Evolutionary conservation across 2,797 vertebrate genomes (phyloP).

Genomic region (Coregonus ussuriensis): DNA sequence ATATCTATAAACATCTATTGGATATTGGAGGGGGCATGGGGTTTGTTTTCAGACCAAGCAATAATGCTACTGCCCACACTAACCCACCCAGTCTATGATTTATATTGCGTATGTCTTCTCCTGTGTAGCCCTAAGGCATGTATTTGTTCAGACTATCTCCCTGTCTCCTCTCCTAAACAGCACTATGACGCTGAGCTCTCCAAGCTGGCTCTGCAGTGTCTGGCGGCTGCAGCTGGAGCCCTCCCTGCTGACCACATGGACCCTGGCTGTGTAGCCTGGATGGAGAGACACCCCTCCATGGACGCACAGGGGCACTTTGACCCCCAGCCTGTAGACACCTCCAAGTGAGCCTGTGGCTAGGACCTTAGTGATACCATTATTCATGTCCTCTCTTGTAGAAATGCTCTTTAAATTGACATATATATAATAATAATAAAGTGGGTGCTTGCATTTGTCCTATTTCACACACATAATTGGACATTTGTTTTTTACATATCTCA

Average conservation of each 20-base stretch:
- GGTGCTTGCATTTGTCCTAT: no score
- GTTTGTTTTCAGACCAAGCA: slow-evolving; percentile 1
- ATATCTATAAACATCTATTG: background rate
- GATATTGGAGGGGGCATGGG: background rate
- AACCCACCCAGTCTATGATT: slow-evolving; percentile 2
- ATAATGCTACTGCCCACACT: background rate
- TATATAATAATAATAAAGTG: no score
- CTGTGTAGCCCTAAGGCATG: background rate
- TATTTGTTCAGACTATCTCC: background rate
- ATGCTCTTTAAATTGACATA: background rate
- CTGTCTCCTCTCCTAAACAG: slow-evolving; percentile 61
- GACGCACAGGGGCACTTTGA: slow-evolving; percentile 88
- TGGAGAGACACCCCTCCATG: slow-evolving; percentile 81
- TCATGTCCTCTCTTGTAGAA: background rate
- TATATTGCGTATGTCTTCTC: background rate
- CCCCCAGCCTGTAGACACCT: slow-evolving; percentile 89
- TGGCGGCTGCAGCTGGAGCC: slow-evolving; percentile 86
- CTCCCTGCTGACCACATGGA: slow-evolving; percentile 91
- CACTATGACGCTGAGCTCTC: slow-evolving; percentile 86
- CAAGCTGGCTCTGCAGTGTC: slow-evolving; percentile 83
- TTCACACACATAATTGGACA: no score
- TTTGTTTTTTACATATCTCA: no score
- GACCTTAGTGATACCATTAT: background rate
- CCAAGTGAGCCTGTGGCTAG: slow-evolving; percentile 75
- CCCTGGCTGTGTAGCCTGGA: slow-evolving; percentile 75